phyloP scores from a whole-genome alignment of 1,140 invertebrate genomes.

The Scylla paramamosain region DNA sequence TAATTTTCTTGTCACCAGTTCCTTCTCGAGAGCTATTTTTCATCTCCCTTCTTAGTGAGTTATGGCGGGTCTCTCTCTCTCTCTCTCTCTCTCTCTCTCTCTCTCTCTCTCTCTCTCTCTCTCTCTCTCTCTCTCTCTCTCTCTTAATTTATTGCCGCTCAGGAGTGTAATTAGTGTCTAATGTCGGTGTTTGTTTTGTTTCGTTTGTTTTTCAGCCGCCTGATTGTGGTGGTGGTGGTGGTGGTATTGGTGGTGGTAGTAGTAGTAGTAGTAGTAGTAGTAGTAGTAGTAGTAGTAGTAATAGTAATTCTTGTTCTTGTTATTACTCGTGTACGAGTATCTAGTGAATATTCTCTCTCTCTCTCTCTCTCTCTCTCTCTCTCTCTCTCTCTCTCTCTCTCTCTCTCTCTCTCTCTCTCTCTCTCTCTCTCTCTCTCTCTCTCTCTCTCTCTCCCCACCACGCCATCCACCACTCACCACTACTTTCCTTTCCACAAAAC shows the following conservation, averaged over 20 bases:
- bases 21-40: background rate
- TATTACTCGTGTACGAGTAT: background rate
- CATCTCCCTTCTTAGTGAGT: background rate
- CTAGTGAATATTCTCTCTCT: background rate
- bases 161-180: background rate
- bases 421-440: background rate
- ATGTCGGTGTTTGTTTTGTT: background rate
- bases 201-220: background rate
- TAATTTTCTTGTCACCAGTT: background rate
- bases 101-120: background rate
- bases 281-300: slow-evolving; percentile 23
- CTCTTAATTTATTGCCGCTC: background rate
- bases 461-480: too few species aligned
- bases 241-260: background rate
- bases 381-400: background rate
- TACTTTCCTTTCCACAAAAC: too few species aligned
- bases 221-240: background rate
- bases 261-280: slow-evolving; percentile 23
- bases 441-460: background rate
- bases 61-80: background rate
- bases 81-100: background rate
- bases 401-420: background rate
- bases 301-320: background rate
- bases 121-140: background rate
- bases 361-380: slow-evolving; percentile 11